phyloP scores from a whole-genome alignment of 2,888 invertebrate species.

The Quadriops clusia region DNA sequence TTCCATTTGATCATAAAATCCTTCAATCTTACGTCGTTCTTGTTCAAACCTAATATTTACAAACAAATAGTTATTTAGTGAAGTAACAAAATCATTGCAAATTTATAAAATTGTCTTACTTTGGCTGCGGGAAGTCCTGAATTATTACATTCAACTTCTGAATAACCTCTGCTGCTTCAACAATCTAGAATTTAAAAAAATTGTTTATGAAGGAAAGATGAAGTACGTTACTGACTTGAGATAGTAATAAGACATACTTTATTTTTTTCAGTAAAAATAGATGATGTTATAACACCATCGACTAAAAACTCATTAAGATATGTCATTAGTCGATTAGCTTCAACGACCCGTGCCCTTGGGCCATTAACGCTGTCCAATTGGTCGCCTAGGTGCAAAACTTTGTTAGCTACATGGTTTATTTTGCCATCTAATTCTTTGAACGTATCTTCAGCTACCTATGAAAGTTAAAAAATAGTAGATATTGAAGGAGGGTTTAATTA shows the following conservation, averaged over 20 bases:
- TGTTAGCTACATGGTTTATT: constrained; percentile 93
- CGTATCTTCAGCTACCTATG: constrained; percentile 67
- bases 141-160: constrained; percentile 92
- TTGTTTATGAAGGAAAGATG: constrained; percentile 1
- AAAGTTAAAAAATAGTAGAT: constrained; percentile 14
- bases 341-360: constrained; percentile 86
- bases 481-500: neutral
- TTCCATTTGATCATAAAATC: constrained; percentile 85
- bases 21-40: constrained; percentile 72
- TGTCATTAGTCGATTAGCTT: constrained; percentile 85
- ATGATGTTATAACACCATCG: constrained; percentile 71
- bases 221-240: no score
- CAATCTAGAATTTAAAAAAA: constrained; percentile 46
- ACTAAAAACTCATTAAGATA: constrained; percentile 87
- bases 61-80: neutral
- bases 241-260: constrained; percentile 40
- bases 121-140: constrained; percentile 83
- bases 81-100: constrained; percentile 13
- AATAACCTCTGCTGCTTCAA: constrained; percentile 94
- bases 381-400: constrained; percentile 96
- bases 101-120: constrained; percentile 35
- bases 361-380: constrained; percentile 94
- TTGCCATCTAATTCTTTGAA: constrained; percentile 90
- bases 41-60: constrained; percentile 51
- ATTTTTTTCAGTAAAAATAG: constrained; percentile 75